Base-by-base conservation (phyloP, 2,888 invertebrate genomes). In the Deroplatys truncata region DNA sequence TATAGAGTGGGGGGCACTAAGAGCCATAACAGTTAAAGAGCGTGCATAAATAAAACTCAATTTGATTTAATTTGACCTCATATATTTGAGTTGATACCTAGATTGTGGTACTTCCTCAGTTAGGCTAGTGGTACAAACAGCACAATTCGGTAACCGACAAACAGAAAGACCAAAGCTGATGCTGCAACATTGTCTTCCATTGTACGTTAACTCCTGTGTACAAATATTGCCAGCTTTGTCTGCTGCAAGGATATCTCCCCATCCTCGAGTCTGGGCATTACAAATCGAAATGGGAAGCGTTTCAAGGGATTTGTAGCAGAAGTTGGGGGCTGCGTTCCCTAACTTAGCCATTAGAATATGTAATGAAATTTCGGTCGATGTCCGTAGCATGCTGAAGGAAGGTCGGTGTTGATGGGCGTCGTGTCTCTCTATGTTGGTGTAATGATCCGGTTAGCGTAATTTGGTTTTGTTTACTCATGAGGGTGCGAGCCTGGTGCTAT, bases 381-480 rank as follows among this genome's bases (percentile, higher is more conserved):
- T 72, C 56, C 56, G 56, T 25, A 72, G 56, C 84, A 25, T 13
- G n/a, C 31, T 35, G 28, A 43, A 72, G 56, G 56, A 72, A 16
- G 16, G 56, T 72, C 56, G 56, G 56, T 72, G 56, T 72, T 85
- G 85, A 49, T 85, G 49, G 86, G 85, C 84, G 20, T n/a, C 35
- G 28, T 31, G 43, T 82, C 31, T 85, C 31, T 85, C 82, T 89
- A 83, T 82, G 85, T 85, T 72, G 82, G 35, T 85, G 72, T 82
- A 89, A 86, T 89, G 88, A 89, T 49, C 88, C 56, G 88, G 89
- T 89, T 89, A 89, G 84, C 25, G 88, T 89, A 87, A 89, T 90
- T 83, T 83, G 88, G 88, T 88, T 89, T 89, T 89, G 86, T 90
- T 85, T 89, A 85, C 86, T 82, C 87, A 31, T 25, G 8, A 82